These are phyloP conservation scores for Poeciliopsis gracilis DNA, from an alignment of 2,797 vertebrate genomes.

Conservation along the genomic window DNA sequence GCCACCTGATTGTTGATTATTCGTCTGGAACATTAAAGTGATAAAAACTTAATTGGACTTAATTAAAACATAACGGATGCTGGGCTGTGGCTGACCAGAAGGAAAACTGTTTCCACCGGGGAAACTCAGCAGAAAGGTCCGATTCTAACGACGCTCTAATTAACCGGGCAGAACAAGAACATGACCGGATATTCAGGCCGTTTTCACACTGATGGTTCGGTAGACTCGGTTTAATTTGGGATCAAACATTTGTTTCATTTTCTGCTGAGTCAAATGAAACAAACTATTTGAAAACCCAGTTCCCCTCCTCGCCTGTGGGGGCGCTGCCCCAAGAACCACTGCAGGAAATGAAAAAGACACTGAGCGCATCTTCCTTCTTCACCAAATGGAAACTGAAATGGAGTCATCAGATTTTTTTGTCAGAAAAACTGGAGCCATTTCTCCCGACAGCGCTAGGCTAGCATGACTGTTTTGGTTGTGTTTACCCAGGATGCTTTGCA, in stretches of 20 bases:
- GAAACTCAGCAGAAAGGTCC: background rate
- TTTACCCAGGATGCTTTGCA: too few species aligned
- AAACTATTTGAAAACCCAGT: background rate
- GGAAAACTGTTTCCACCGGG: background rate
- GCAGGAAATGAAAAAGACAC: background rate
- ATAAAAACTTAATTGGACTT: slow-evolving; percentile 68
- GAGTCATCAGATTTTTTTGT: background rate
- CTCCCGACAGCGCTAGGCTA: background rate
- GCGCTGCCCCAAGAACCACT: background rate
- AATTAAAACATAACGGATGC: slow-evolving; percentile 65
- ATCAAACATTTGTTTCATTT: background rate
- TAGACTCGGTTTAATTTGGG: background rate
- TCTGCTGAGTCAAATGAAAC: background rate
- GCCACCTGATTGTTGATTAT: slow-evolving; percentile 28
- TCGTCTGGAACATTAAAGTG: slow-evolving; percentile 44
- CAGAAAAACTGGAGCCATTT: background rate
- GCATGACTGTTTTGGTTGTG: background rate
- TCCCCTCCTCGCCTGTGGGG: background rate
- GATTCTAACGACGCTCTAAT: background rate
- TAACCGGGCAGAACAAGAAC: background rate
- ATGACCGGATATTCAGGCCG: background rate
- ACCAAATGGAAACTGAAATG: background rate
- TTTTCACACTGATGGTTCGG: background rate
- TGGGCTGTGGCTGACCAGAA: slow-evolving; percentile 30
- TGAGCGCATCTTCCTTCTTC: background rate